These are phyloP conservation scores for Hofmannophila pseudospretella DNA, from an alignment of 2,888 invertebrate species.

Conservation along the genomic window DNA sequence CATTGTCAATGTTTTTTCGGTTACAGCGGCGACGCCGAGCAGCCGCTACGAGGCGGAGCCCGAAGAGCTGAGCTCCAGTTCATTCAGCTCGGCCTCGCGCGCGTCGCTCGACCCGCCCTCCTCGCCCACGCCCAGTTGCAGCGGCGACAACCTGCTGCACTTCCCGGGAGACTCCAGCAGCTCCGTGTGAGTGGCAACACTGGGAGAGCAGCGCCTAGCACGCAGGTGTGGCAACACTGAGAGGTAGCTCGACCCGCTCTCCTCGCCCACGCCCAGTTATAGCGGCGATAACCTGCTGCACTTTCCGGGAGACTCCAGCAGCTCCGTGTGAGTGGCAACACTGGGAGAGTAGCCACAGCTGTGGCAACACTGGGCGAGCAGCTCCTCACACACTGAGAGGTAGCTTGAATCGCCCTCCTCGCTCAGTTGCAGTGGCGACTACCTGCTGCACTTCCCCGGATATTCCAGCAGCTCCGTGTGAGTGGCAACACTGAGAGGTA, in stretches of 20 bases:
- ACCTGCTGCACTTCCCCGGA: conserved; percentile 87
- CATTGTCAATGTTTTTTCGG: too few species aligned
- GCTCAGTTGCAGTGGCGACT: conserved; percentile 86
- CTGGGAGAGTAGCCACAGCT: conserved; percentile 51
- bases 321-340: conserved; percentile 77
- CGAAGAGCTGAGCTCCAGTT: conserved; percentile 90
- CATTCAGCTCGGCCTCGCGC: conserved; percentile 89
- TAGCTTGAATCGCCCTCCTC: conserved; percentile 84
- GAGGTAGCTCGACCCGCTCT: conserved; percentile 83
- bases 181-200: conserved; percentile 74
- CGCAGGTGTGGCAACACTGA: too few species aligned
- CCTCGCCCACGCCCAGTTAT: conserved; percentile 86
- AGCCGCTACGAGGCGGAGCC: conserved; percentile 82
- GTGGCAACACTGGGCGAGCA: too few species aligned
- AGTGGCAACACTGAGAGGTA: too few species aligned
- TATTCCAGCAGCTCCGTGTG: conserved; percentile 84
- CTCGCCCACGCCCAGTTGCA: conserved; percentile 86
- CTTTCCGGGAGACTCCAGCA: conserved; percentile 87
- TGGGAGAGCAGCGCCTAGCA: conserved; percentile 77
- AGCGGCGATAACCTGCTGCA: conserved; percentile 86
- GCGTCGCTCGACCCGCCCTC: conserved; percentile 85
- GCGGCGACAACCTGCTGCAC: conserved; percentile 85
- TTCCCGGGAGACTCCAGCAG: conserved; percentile 88
- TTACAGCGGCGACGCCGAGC: conserved; percentile 47
- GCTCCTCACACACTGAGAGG: too few species aligned